phyloP scores from a whole-genome alignment of 2,113 vertebrate genomes.

The Cinclus cinclus region DNA sequence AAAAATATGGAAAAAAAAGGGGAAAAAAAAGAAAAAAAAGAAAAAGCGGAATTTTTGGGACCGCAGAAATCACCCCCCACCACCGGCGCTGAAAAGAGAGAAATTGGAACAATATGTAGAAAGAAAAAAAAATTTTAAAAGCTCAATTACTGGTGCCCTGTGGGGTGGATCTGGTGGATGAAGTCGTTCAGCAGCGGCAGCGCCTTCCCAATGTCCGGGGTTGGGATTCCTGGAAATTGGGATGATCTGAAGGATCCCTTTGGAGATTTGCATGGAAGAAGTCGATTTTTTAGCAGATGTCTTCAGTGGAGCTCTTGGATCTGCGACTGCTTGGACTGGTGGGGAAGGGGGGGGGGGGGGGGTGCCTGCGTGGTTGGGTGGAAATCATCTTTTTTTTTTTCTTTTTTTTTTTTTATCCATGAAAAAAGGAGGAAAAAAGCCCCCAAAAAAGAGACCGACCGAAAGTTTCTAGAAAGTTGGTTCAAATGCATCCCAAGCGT shows the following conservation, averaged over 20 bases:
- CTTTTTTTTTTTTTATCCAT: not conserved
- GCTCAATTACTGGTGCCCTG: constrained; percentile 23
- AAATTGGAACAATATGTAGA: not conserved
- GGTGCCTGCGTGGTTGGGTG: not conserved
- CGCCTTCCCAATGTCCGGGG: not conserved
- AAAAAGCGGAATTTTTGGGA: not conserved
- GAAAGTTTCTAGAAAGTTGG: constrained; percentile 24
- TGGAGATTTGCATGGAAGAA: constrained; percentile 24
- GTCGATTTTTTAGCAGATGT: constrained; percentile 23
- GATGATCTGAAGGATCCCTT: not conserved
- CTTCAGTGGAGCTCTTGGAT: constrained; percentile 7
- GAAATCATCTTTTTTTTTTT: not conserved
- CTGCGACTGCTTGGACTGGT: not conserved
- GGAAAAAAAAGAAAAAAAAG: not conserved
- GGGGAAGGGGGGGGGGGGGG: not conserved
- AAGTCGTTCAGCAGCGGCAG: constrained; percentile 13
- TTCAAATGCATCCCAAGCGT: not conserved
- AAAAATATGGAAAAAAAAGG: not conserved
- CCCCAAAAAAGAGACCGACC: not conserved
- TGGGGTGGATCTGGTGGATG: constrained; percentile 50
- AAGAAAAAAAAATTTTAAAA: not conserved
- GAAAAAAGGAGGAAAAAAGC: not conserved
- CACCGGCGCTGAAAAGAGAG: not conserved
- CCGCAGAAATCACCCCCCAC: not conserved
- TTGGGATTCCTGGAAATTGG: not conserved